These are phyloP conservation scores for Acropternis orthonyx DNA, from an alignment of 2,797 vertebrate species.

Conservation along the genomic window DNA sequence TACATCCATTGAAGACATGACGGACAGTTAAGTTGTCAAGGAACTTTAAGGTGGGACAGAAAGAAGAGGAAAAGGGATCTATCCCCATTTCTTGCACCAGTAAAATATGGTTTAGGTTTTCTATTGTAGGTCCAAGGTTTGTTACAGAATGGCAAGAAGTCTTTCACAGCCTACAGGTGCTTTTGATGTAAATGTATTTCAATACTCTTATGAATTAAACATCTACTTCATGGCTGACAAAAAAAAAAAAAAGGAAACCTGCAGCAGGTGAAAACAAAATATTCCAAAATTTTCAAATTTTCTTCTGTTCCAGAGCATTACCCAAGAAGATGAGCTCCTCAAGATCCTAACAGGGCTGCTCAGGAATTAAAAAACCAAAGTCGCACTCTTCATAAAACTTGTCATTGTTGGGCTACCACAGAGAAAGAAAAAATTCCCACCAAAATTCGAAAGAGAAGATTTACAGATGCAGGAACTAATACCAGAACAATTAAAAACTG, in stretches of 20 bases:
- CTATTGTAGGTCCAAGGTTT: neutral
- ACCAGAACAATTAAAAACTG: neutral
- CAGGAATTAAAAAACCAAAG: neutral
- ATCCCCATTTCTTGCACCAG: neutral
- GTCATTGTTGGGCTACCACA: neutral
- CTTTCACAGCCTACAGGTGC: neutral
- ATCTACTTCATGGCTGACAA: neutral
- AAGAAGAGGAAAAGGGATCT: neutral
- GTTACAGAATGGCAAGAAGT: neutral
- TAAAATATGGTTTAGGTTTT: neutral
- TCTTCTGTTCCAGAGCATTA: neutral
- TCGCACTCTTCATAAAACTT: neutral
- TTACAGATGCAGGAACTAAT: neutral
- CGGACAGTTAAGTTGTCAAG: neutral
- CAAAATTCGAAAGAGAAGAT: neutral
- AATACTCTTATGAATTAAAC: neutral
- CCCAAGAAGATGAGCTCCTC: neutral
- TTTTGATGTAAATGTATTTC: neutral
- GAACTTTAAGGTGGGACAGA: neutral
- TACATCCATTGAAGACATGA: neutral
- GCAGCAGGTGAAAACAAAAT: rapidly evolving
- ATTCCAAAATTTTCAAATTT: neutral
- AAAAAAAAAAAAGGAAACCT: neutral
- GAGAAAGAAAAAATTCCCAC: neutral
- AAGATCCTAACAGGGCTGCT: neutral